Evolutionary conservation across 2,113 vertebrate genomes (phyloP), one percentile per base, ranked within the genome.

Genomic region (Carassius carassius): DNA sequence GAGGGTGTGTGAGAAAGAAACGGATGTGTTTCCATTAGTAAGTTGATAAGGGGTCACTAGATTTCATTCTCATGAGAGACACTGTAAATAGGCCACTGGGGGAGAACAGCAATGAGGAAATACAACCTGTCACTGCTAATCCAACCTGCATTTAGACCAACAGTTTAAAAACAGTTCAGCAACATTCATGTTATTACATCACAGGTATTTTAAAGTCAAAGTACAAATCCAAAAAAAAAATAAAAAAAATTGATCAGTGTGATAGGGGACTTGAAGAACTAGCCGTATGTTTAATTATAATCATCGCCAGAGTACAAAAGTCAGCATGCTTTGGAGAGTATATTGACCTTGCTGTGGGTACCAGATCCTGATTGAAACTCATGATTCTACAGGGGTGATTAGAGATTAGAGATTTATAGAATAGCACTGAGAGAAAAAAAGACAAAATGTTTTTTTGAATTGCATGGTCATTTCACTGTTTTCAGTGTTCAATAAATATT

Each of bases 181-280:
- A 9, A 14, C 49, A 41, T 76, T 76, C 56, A 11, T 35, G 25
- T 17, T 76, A 62, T 83, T 51, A 76, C 29, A 23, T 83, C 23
- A 84, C 63, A 79, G 13, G 23, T 1, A 2, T 17, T 69, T 77
- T 51, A 78, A 67, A 77, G 21, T 54, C 49, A 47, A 44, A 44
- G 49, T 77, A 37, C n/a, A 58, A 41, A 70, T 58, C 35, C 37
- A 70, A 84, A 84, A 63, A 69, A 41, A 41, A 14, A n/a, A n/a
- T n/a, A n/a, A n/a, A n/a, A n/a, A n/a, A n/a, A n/a, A n/a, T 2
- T 19, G 12, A 49, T 13, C 19, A 63, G 8, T 41, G 35, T 67
- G 29, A 77, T 78, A 9, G 44, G 44, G 44, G 44, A 44, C 44
- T 44, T 44, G 44, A 44, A 44, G 44, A 44, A 44, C 44, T 44